Percentiles rank a stretch among this genome's conserved stretches.
phyloP scores from a whole-genome alignment of 2,797 vertebrate species.

The Lepidocolaptes lacrymiger region DNA sequence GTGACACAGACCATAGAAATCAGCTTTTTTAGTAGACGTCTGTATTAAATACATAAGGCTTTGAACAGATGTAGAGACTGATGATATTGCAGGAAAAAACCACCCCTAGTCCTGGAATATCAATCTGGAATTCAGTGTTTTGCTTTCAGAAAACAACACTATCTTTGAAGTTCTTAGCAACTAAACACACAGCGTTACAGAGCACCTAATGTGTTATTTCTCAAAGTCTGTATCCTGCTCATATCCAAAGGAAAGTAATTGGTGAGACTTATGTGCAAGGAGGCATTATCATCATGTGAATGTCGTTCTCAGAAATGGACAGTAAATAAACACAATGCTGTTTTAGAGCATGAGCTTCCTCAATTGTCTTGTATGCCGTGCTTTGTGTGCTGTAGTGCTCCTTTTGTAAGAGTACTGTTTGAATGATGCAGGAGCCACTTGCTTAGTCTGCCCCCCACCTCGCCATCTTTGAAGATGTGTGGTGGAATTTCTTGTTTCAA shows the following conservation, averaged over 20 bases:
- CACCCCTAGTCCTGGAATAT: neutral
- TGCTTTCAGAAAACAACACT: neutral
- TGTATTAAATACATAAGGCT: neutral
- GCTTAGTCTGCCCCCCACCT: neutral
- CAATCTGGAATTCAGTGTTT: neutral
- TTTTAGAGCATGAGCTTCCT: neutral
- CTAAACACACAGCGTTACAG: neutral
- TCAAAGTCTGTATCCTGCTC: neutral
- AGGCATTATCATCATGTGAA: neutral
- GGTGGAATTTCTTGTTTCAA: neutral
- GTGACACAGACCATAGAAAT: neutral
- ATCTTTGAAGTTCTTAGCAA: neutral
- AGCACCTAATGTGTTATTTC: neutral
- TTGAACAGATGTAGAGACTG: neutral
- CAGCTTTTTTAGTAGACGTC: neutral
- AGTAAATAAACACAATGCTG: neutral
- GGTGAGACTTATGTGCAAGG: neutral
- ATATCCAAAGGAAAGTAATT: neutral
- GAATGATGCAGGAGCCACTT: neutral
- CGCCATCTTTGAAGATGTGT: neutral
- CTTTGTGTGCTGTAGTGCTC: neutral
- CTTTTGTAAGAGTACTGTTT: neutral
- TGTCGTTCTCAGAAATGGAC: neutral
- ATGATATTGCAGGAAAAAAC: neutral
- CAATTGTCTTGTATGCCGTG: neutral